phyloP scores from a whole-genome alignment of 2,888 invertebrate species.

The Athetis lepigone region DNA sequence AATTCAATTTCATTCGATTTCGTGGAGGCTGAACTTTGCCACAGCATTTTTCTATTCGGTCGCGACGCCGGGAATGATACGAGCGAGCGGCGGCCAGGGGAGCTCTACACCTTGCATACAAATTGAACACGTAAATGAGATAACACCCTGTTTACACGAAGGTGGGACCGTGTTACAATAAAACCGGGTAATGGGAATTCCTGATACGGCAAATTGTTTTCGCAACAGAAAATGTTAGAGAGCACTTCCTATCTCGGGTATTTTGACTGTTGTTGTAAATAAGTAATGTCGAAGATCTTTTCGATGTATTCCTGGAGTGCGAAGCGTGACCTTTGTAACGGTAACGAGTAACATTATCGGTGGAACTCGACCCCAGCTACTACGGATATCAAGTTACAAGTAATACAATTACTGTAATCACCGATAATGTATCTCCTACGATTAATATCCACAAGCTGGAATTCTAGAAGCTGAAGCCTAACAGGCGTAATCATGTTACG shows the following conservation, averaged over 20 bases:
- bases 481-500: constrained; percentile 25
- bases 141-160: constrained; percentile 74
- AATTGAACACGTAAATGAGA: constrained; percentile 87
- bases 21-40: constrained; percentile 45
- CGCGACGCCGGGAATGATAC: constrained; percentile 59
- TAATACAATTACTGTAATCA: constrained; percentile 50
- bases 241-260: constrained; percentile 62
- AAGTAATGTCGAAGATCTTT: constrained; percentile 48
- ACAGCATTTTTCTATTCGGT: constrained; percentile 65
- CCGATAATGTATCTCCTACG: constrained; percentile 20
- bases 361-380: constrained; percentile 30
- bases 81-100: constrained; percentile 73
- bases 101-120: constrained; percentile 85
- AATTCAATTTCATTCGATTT: constrained; percentile 71
- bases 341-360: constrained; percentile 54
- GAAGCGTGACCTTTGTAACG: constrained; percentile 38
- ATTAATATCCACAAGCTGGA: constrained; percentile 18
- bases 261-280: constrained; percentile 55
- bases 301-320: constrained; percentile 30
- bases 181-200: constrained; percentile 76
- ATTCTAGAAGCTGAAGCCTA: constrained; percentile 19
- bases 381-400: constrained; percentile 51
- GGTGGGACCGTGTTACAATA: constrained; percentile 69
- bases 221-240: constrained; percentile 60
- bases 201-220: constrained; percentile 77